Conservation (phyloP, 1,140 invertebrate species). For the Limonius californicus region DNA sequence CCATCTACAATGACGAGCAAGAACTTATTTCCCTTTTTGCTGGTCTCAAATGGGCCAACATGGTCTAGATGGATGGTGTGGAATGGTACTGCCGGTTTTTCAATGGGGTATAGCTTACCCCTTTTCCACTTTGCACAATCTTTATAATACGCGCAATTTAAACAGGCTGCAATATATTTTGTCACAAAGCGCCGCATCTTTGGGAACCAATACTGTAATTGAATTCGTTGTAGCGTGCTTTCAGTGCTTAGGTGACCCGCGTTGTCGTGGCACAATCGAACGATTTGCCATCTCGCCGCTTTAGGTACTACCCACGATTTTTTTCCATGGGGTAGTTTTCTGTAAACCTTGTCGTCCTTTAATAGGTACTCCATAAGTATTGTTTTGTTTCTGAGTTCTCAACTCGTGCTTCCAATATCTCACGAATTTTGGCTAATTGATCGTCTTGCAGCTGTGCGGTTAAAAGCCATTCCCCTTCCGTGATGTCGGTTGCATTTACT, state of each 20-base stretch:
- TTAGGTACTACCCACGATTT: conserved; percentile 24
- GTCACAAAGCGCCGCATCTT: conserved; percentile 23
- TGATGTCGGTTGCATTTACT: background rate
- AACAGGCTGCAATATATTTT: conserved; percentile 13
- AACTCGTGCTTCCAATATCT: background rate
- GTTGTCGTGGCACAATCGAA: too few species aligned
- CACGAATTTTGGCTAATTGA: background rate
- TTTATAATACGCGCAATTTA: conserved; percentile 1
- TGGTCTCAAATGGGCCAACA: conserved; percentile 43
- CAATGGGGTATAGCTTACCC: conserved; percentile 21
- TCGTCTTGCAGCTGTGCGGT: background rate
- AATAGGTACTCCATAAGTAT: conserved; percentile 9
- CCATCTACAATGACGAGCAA: too few species aligned
- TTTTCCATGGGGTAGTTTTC: background rate
- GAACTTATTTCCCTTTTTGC: too few species aligned
- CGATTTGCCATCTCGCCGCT: conserved; percentile 17
- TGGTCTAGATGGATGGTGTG: conserved; percentile 41
- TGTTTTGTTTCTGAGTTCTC: background rate
- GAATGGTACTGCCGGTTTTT: conserved; percentile 29
- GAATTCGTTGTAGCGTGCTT: conserved; percentile 26
- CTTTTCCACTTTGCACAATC: background rate
- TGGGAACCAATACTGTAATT: conserved; percentile 26
- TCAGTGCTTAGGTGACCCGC: too few species aligned
- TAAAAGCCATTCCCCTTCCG: background rate
- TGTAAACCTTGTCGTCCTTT: background rate